These are phyloP conservation scores for Nannobrachium achirus DNA, from an alignment of 2,113 vertebrate genomes.

Conservation along the genomic window DNA sequence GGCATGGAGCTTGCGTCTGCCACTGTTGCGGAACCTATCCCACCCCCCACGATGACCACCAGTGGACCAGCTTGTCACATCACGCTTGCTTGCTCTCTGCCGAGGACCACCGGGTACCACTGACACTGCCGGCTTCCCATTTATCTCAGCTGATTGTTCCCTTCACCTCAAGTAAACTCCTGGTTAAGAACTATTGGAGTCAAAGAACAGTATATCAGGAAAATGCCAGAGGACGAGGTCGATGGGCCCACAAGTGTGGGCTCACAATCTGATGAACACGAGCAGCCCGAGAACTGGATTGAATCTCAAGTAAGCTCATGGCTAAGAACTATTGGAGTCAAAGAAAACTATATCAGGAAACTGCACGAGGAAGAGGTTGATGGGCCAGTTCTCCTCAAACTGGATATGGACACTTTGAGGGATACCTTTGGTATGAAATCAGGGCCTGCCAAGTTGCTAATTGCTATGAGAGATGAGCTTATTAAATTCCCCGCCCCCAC, in stretches of 20 bases:
- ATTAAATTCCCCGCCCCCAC: slow-evolving; percentile 15
- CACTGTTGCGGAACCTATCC: no score
- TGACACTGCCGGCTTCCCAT: no score
- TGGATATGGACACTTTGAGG: slow-evolving; percentile 77
- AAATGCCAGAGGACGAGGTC: slow-evolving; percentile 78
- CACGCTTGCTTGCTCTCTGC: no score
- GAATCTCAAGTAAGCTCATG: slow-evolving; percentile 79
- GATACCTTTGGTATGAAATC: slow-evolving; percentile 74
- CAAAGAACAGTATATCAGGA: slow-evolving; percentile 75
- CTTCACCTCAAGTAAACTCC: slow-evolving; percentile 76
- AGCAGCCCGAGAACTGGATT: slow-evolving; percentile 70
- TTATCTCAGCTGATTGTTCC: no score
- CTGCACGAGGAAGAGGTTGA: slow-evolving; percentile 79
- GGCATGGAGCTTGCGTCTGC: no score
- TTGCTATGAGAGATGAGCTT: slow-evolving; percentile 75
- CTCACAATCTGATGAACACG: slow-evolving; percentile 52
- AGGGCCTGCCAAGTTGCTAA: slow-evolving; percentile 78
- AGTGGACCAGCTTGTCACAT: no score
- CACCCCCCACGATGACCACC: no score
- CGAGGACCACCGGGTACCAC: no score
- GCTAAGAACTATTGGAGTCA: slow-evolving; percentile 77
- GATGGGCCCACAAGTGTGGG: no score
- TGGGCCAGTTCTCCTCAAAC: slow-evolving; percentile 68
- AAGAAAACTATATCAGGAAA: slow-evolving; percentile 74
- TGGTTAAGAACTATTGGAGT: slow-evolving; percentile 80